These are phyloP conservation scores for Malurus splendens DNA, from an alignment of 2,797 vertebrate species.

Conservation along the genomic window DNA sequence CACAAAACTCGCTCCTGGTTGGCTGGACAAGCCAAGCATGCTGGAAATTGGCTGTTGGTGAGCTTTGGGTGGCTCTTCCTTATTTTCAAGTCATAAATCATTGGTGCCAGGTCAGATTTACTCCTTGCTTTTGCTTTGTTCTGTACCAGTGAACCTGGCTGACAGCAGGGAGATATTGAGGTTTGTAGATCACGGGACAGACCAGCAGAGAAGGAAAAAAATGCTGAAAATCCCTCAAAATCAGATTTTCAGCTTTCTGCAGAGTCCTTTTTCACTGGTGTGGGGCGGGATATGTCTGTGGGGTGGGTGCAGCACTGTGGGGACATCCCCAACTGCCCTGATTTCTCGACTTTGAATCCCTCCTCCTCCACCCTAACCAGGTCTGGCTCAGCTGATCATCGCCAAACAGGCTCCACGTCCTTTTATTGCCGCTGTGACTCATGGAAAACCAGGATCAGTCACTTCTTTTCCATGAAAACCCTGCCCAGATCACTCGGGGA, in stretches of 20 bases:
- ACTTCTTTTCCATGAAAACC: background rate
- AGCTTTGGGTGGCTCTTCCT: background rate
- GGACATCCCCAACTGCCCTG: background rate
- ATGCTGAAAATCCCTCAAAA: background rate
- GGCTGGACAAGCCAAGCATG: accelerated
- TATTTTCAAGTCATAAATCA: background rate
- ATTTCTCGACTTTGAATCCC: background rate
- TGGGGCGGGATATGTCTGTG: no score
- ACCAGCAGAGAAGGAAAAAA: background rate
- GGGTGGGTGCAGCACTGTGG: background rate
- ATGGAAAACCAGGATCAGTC: background rate
- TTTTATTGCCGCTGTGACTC: background rate
- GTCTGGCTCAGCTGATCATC: background rate
- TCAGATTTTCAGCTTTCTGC: background rate
- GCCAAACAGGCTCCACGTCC: background rate
- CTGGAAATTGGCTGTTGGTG: accelerated
- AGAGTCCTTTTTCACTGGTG: accelerated
- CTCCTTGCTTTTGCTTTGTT: background rate
- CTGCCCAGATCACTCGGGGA: background rate
- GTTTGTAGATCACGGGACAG: background rate
- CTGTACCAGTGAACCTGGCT: accelerated
- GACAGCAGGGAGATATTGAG: accelerated
- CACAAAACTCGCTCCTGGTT: accelerated
- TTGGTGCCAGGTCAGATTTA: accelerated
- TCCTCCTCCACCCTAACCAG: background rate